Conservation (phyloP, 2,888 invertebrate genomes). For the Allacma fusca region DNA sequence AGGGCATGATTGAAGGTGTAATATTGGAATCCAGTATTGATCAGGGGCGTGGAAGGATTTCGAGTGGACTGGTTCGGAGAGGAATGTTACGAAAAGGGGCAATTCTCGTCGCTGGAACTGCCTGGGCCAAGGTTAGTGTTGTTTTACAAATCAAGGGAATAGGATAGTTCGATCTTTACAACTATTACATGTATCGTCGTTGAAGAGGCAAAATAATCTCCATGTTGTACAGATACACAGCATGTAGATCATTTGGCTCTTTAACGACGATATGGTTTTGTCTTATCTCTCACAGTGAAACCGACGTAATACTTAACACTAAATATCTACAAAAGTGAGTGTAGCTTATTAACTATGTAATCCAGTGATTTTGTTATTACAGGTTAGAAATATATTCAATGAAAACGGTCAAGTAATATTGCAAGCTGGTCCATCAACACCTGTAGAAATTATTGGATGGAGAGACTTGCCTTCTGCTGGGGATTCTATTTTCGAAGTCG, state of each 20-base stretch:
- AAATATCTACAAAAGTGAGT: too few relatives aligned
- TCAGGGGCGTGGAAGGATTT: slow-evolving; percentile 70
- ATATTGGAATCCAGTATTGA: slow-evolving; percentile 86
- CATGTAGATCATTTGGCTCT: not conserved
- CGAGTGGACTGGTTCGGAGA: slow-evolving; percentile 73
- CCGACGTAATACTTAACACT: too few relatives aligned
- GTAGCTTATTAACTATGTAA: not conserved
- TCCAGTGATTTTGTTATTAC: too few relatives aligned
- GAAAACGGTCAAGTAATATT: slow-evolving; percentile 75
- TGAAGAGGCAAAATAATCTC: too few relatives aligned
- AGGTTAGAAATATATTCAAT: slow-evolving; percentile 78
- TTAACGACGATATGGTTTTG: not conserved
- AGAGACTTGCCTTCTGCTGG: slow-evolving; percentile 87
- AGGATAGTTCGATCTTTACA: too few relatives aligned
- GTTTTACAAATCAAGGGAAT: too few relatives aligned
- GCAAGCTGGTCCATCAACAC: slow-evolving; percentile 79
- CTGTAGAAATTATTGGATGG: slow-evolving; percentile 92
- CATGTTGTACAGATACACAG: too few relatives aligned
- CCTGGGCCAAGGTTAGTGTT: slow-evolving; percentile 76
- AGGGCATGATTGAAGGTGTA: slow-evolving; percentile 85
- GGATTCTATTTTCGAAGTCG: slow-evolving; percentile 84
- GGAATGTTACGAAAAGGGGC: slow-evolving; percentile 83
- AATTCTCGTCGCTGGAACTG: slow-evolving; percentile 81
- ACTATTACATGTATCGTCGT: not conserved
- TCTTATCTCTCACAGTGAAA: too few relatives aligned